Base-by-base conservation (phyloP, 2,113 vertebrate genomes). In the Menidia beryllina region DNA sequence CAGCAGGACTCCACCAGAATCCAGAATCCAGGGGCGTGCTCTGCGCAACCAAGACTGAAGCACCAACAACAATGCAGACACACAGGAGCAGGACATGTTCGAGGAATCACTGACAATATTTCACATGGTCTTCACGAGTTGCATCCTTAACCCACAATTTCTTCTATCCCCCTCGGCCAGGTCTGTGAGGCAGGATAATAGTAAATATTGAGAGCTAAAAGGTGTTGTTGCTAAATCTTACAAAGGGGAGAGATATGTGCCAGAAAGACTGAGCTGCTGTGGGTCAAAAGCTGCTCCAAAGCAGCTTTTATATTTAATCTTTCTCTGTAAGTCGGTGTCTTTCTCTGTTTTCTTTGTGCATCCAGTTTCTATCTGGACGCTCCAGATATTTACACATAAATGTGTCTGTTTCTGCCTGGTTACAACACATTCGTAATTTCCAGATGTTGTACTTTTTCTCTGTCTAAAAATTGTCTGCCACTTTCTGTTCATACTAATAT, bases 401-500 rank as follows among this genome's bases (percentile, higher is more conserved):
- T 5, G 14, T 45, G 52, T 57, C 69, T 64, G 43, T 49, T 79
- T 47, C 45, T 74, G 52, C 20, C 51, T 60, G 66, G 59, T 78
- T 74, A 36, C 48, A 26, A 48, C 53, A 72, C 9, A 21, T 69
- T 24, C 49, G 48, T 56, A 24, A 74, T 64, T 75, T 50, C 27
- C 48, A 70, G 61, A 48, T 72, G 74, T 84, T 53, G 1, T 41
- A 24, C 39, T 56, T 61, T 73, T 45, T 17, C 57, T 66, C 55
- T 74, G 76, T 72, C 83, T 73, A 54, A 12, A 77, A 34, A 54
- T 74, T 64, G 73, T 63, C 74, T 43, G 60, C 59, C 56, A 21
- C 52, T 38, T 47, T 54, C 41, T 56, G 43, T 69, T 63, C 0
- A 4, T 34, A 67, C 80, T 79, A 72, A 82, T 79, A 84, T 86